Evolutionary conservation across 2,888 invertebrate genomes (phyloP).

Genomic region (Heliconius erato): DNA sequence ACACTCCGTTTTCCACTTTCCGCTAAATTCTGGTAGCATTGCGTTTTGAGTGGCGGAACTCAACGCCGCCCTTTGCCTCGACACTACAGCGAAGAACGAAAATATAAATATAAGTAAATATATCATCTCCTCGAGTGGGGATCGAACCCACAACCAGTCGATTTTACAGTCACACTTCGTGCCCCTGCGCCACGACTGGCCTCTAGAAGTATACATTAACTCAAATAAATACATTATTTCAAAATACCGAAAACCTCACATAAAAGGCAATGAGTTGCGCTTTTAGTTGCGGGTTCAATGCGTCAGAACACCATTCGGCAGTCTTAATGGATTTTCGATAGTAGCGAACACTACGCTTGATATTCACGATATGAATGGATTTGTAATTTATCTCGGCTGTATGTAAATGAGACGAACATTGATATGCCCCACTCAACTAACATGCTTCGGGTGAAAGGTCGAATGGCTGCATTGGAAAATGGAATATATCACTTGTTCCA

Average conservation of each 20-base stretch:
- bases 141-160: no score
- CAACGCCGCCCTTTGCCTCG: no score
- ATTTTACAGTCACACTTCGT: no score
- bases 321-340: constrained; percentile 32
- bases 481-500: not conserved
- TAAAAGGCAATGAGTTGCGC: constrained; percentile 34
- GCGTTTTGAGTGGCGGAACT: no score
- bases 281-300: constrained; percentile 27
- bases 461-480: not conserved
- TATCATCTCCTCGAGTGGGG: no score
- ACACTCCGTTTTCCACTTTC: no score
- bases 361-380: constrained; percentile 60
- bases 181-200: no score
- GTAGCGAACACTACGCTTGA: constrained; percentile 50
- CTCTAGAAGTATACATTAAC: no score
- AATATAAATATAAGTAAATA: no score
- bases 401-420: constrained; percentile 64
- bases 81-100: no score
- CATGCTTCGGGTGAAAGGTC: constrained; percentile 4
- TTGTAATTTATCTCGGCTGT: constrained; percentile 59
- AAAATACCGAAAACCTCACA: constrained; percentile 13
- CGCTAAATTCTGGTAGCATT: no score
- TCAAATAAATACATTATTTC: not conserved
- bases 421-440: constrained; percentile 51
- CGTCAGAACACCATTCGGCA: constrained; percentile 18